Evolutionary conservation across 1,140 invertebrate species (phyloP), one percentile per base, ranked within the genome.

Genomic region (Hypsibius dujardini): DNA sequence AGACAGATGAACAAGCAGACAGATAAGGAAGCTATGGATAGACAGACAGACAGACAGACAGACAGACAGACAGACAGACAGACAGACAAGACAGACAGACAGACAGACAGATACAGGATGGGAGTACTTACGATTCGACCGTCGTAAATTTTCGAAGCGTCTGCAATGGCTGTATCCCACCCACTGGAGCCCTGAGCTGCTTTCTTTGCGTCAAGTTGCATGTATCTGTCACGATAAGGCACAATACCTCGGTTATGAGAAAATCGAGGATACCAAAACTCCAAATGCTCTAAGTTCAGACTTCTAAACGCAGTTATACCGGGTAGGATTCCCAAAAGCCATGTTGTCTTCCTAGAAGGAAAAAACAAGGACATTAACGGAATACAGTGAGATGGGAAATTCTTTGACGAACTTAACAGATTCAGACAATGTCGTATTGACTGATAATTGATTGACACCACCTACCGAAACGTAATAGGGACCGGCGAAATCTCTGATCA

Each of bases 401-500:
- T n/a, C n/a, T n/a, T n/a, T n/a, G n/a, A n/a, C n/a, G n/a, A n/a
- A n/a, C n/a, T n/a, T n/a, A n/a, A n/a, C n/a, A n/a, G n/a, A n/a
- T 40, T n/a, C 28, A 69, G 69, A 73, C 47, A 71, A 14, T 72
- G 28, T 47, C 70, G 40, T 73, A 40, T 3, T 69, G 67, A 42
- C 7, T 45, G 40, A 69, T 7, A 69, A 69, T 7, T 28, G 46
- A 46, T 71, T 45, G 46, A 56, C 45, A 15, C n/a, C 46, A 77
- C 79, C 78, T 76, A 83, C 83, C 0, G 89, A 89, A 0, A 99
- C 95, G 82, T 85, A 88, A 80, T 95, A 98, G 0, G 92, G 89
- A 1, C 93, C 95, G 74, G 93, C 93, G 85, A 99, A 99, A 80
- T 99, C 96, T 73, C 94, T 81, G 70, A 99, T 98, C 0, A 98